Evolutionary conservation across 2,797 vertebrate species (phyloP), one percentile per base, ranked within the genome.

Genomic region (Smutsia temminckii): DNA sequence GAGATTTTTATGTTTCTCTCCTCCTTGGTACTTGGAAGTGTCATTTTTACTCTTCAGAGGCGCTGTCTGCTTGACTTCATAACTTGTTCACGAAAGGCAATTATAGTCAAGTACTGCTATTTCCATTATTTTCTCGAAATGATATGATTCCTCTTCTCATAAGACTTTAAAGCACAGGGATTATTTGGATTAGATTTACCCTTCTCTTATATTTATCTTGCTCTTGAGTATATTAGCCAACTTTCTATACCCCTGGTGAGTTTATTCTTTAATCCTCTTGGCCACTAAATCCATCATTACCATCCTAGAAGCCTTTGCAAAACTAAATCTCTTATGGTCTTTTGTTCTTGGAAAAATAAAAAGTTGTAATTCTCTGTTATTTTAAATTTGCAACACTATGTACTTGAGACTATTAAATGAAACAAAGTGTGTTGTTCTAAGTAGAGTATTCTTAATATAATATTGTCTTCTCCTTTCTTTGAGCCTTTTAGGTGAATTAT

Each of bases 171-270:
- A 91, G 55, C 85, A 80, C 68, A 93, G 78, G 93, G 94, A 96
- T 97, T 97, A 97, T 92, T 84, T 95, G 96, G 83, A 95, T 97
- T 96, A 97, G 59, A 89, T 6, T 96, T 80, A 84, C 27, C 80
- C 71, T 95, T 86, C 34, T 95, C 59, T 96, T 91, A 64, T 88
- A 86, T 95, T 91, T 95, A 80, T 92, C 12, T 69, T 95, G 42
- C 42, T 94, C 74, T 96, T 89, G 49, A 97, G 85, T 78, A 10
- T 87, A 93, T 97, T 95, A 96, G 88, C 69, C 95, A 94, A 91
- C 13, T 68, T 88, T 94, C 79, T 95, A 7, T 89, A 68, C 84
- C 63, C 90, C 85, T 93, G 74, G 81, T 84, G 83, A 96, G 37
- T 89, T 95, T 96, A 89, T 87, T 96, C 42, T 95, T 96, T 91